Evolutionary conservation across 2,797 vertebrate species (phyloP).

Genomic region (Muscicapa striata): DNA sequence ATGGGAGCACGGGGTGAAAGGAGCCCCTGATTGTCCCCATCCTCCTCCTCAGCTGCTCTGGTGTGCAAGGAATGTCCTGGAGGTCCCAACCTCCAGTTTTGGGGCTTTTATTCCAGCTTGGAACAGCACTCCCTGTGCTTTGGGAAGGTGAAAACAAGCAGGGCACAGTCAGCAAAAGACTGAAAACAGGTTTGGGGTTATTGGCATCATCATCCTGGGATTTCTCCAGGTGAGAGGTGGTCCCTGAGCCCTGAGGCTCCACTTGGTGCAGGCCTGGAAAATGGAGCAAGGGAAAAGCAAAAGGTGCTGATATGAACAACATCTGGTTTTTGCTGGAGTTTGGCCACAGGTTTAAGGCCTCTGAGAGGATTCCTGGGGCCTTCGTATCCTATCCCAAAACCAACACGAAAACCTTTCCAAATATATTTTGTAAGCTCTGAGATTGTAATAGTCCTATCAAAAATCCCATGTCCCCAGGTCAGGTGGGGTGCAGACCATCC

Average conservation of each 20-base stretch:
- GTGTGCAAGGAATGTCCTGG: accelerated
- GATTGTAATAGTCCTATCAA: slow-evolving; percentile 22
- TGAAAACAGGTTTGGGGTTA: not conserved
- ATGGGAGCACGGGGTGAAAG: not conserved
- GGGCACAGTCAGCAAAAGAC: not conserved
- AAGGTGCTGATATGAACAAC: slow-evolving; percentile 47
- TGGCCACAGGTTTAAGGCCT: slow-evolving; percentile 51
- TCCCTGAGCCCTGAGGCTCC: not conserved
- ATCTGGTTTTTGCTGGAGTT: slow-evolving; percentile 48
- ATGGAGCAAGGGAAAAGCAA: not conserved
- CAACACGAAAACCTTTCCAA: slow-evolving; percentile 34
- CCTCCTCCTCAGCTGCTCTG: not conserved
- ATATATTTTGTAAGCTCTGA: not conserved
- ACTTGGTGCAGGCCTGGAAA: not conserved
- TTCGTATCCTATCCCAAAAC: slow-evolving; percentile 45
- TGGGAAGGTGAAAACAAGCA: slow-evolving; percentile 16
- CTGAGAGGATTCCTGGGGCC: slow-evolving; percentile 37
- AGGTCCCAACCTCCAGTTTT: not conserved
- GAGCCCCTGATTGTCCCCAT: not conserved
- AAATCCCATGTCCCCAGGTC: slow-evolving; percentile 15
- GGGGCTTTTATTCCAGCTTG: not conserved
- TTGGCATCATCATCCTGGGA: not conserved
- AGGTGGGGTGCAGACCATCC: not conserved
- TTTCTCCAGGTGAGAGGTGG: slow-evolving; percentile 5
- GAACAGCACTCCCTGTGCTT: not conserved